Conservation (phyloP, 2,113 vertebrate genomes). For the Gorsachius goisagi region DNA sequence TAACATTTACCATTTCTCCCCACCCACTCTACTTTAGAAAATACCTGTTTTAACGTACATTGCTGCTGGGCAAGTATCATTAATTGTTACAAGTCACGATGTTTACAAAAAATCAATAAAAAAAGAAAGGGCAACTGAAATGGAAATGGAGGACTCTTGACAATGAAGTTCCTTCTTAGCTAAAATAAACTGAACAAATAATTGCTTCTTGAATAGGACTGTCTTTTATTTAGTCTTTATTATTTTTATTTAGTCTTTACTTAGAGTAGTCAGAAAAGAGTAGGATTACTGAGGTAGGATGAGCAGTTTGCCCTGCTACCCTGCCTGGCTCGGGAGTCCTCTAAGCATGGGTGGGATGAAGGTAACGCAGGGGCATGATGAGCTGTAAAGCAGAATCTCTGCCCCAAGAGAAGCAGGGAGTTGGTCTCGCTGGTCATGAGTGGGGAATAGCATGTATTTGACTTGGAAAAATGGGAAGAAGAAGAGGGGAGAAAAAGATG, state of each 20-base stretch:
- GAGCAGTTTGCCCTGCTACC: not conserved
- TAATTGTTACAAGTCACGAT: not conserved
- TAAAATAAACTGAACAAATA: not conserved
- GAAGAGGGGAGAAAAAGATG: not conserved
- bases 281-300: not conserved
- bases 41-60: not conserved
- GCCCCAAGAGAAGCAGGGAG: not conserved
- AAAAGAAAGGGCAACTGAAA: slow-evolving; percentile 5
- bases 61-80: not conserved
- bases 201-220: not conserved
- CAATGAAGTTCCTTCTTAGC: not conserved
- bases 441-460: not conserved
- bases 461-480: not conserved
- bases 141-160: not conserved
- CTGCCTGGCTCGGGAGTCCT: not conserved
- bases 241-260: not conserved
- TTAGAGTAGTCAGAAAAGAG: not conserved
- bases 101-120: not conserved
- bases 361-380: not conserved
- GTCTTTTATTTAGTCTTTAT: not conserved
- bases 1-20: not conserved
- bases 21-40: not conserved
- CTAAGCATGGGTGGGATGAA: not conserved
- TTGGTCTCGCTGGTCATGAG: not conserved
- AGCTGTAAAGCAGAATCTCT: not conserved